Evolutionary conservation across 1,140 invertebrate species (phyloP).

Genomic region (Bombus polaris): DNA sequence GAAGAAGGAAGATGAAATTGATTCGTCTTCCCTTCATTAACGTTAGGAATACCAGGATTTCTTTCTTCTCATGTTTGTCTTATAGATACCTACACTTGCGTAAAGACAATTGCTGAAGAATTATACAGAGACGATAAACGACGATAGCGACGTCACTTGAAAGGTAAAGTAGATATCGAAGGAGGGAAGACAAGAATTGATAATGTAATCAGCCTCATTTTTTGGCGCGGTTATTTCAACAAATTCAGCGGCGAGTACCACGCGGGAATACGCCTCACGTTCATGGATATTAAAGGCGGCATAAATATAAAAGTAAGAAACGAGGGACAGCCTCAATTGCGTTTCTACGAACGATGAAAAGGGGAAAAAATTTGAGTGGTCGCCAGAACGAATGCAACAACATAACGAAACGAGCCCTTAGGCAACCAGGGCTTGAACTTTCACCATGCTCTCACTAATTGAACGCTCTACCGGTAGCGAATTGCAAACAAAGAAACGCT

Average conservation of each 20-base stretch:
- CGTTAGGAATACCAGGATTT: background rate
- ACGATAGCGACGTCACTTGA: background rate
- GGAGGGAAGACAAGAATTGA: background rate
- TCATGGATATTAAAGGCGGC: slow-evolving; percentile 27
- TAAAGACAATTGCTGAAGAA: too few species aligned
- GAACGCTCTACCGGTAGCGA: background rate
- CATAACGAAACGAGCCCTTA: background rate
- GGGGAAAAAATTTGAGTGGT: background rate
- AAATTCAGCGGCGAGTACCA: background rate
- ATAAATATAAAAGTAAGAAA: slow-evolving; percentile 40
- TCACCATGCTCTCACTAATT: background rate
- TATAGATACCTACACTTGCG: too few species aligned
- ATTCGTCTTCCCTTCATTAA: background rate
- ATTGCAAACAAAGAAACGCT: background rate
- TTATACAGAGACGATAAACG: background rate
- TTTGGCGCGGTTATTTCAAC: background rate
- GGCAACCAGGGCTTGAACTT: background rate
- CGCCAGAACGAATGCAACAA: background rate
- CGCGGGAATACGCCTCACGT: background rate
- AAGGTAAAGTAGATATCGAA: too few species aligned
- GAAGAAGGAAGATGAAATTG: background rate
- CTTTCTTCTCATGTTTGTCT: background rate
- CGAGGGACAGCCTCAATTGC: slow-evolving; percentile 7
- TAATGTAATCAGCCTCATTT: background rate
- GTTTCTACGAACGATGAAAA: background rate